A percentile compares a stretch with the other conserved stretches of the same genome.
Evolutionary conservation across 2,797 vertebrate genomes (phyloP).

Genomic region (Girardinus metallicus): DNA sequence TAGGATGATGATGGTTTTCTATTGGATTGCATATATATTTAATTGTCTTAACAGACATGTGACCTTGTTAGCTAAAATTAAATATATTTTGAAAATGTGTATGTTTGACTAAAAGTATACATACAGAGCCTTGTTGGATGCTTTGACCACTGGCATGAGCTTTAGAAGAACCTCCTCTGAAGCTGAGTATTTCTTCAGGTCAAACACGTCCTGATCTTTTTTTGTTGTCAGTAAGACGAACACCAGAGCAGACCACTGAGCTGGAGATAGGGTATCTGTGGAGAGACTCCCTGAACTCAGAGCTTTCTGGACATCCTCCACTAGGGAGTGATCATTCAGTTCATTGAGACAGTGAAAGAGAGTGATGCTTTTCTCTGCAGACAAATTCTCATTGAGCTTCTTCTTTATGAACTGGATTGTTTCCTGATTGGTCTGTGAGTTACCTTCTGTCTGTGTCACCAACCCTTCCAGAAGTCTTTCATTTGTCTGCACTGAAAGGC

Average conservation of each 20-base stretch:
- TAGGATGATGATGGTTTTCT: too few relatives aligned
- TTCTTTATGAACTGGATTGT: not conserved
- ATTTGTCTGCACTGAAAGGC: slow-evolving; percentile 14
- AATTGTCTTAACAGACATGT: not conserved
- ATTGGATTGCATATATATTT: too few relatives aligned
- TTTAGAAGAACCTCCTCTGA: not conserved
- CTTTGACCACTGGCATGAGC: slow-evolving; percentile 1
- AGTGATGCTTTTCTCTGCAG: slow-evolving; percentile 7
- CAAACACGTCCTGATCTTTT: not conserved
- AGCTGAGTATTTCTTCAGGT: not conserved
- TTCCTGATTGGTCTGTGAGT: not conserved
- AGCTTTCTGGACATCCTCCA: not conserved
- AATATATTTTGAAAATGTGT: not conserved
- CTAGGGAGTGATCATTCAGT: not conserved
- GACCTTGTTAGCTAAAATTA: not conserved
- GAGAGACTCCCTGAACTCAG: not conserved
- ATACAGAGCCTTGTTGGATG: not conserved
- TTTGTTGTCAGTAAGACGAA: slow-evolving; percentile 2
- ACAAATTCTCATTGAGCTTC: not conserved
- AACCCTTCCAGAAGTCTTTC: not conserved
- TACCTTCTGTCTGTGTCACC: not conserved
- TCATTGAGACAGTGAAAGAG: not conserved
- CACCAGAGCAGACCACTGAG: slow-evolving; percentile 7
- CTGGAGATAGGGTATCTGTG: not conserved
- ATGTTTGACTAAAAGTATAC: not conserved